Base-by-base conservation (phyloP, 2,888 invertebrate species). In the Ornithoptera alexandrae region DNA sequence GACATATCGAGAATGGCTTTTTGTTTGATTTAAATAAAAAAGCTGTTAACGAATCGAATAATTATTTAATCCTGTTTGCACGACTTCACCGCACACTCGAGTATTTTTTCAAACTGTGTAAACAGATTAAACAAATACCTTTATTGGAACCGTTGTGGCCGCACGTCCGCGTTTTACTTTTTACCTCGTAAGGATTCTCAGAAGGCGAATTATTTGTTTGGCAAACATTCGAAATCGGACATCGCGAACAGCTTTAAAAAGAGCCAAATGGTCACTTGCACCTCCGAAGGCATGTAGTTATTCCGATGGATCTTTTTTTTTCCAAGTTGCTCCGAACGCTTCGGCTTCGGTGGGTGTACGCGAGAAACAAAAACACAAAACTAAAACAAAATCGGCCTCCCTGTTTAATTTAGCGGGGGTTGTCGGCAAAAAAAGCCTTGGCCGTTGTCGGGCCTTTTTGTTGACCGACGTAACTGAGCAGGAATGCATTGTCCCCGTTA, bases 341-440 rank as follows among this genome's bases (percentile, higher is more conserved):
- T 75, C 74, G 78, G 78, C 78, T 81, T 84, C 79, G 77, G 78
- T 79, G 80, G 79, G 79, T 63, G 68, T 63, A 63, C 79, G 80
- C 79, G 79, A 79, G 78, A 80, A 82, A 84, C 84, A 84, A 86
- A 88, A 84, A 81, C 73, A 72, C 74, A 79, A 81, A 86, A 85
- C 79, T 77, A 81, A 82, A 87, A 86, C 82, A 86, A 89, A 89
- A 88, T 88, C 85, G 84, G 85, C 87, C 85, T 82, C 85, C 85
- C 84, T 88, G 89, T 91, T 90, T 90, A 90, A 92, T 91, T 92
- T 92, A 88, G 89, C 89, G 85, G 84, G 85, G 86, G 85, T 80
- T 84, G 87, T 86, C 82, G 83, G 85, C 89, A 90, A 91, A 90
- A 90, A 90, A 91, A 85, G 68, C 84, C 84, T 81, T 83, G 81